Percentiles rank a stretch among this genome's conserved stretches.
These are phyloP conservation scores for Coturnix japonica DNA, from an alignment of 2,113 vertebrate species.

Conservation along the genomic window DNA sequence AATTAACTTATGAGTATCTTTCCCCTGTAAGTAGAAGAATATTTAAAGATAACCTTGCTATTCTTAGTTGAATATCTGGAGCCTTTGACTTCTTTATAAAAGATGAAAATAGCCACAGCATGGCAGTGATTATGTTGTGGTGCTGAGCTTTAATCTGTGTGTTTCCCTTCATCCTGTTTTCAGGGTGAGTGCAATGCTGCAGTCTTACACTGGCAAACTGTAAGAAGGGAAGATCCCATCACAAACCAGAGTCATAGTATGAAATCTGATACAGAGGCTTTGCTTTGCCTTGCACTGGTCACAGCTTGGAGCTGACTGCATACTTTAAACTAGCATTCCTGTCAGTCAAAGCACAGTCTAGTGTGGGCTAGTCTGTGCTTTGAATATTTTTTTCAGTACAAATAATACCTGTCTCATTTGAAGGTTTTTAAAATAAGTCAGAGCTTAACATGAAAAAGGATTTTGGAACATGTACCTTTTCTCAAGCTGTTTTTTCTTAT, in stretches of 20 bases:
- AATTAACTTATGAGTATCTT: neutral
- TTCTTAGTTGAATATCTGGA: neutral
- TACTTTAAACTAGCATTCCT: neutral
- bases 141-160: neutral
- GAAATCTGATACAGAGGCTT: neutral
- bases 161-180: rapidly evolving
- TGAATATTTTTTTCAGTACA: neutral
- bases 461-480: neutral
- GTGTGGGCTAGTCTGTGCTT: neutral
- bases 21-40: neutral
- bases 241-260: neutral
- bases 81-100: neutral
- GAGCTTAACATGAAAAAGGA: neutral
- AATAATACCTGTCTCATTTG: neutral
- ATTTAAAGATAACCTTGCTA: neutral
- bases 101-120: neutral
- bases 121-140: neutral
- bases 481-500: neutral
- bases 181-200: rapidly evolving
- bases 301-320: neutral
- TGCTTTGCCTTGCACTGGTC: neutral
- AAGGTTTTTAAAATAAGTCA: neutral
- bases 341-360: neutral
- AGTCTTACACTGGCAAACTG: neutral
- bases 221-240: neutral